These are phyloP conservation scores for Scolopax rusticola DNA, from an alignment of 2,797 vertebrate genomes.

Conservation along the genomic window DNA sequence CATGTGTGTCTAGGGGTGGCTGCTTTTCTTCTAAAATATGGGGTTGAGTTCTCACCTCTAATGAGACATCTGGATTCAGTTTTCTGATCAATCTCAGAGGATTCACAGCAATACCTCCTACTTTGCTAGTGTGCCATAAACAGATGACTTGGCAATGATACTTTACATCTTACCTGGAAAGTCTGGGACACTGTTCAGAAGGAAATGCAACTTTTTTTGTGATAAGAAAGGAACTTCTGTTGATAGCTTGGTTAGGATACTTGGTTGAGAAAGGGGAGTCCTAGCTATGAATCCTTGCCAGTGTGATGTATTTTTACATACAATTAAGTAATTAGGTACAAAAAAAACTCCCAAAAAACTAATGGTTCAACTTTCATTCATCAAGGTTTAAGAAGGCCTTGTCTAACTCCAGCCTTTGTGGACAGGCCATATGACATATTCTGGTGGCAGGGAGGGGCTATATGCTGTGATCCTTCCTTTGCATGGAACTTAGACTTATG, in stretches of 20 bases:
- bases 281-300: background rate
- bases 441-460: background rate
- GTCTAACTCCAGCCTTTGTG: background rate
- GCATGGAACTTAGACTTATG: background rate
- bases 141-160: background rate
- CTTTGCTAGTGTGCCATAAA: background rate
- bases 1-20: background rate
- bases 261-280: background rate
- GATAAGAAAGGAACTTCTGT: background rate
- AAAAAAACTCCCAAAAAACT: background rate
- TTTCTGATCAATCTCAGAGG: background rate
- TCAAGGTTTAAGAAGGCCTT: background rate
- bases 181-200: background rate
- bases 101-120: background rate
- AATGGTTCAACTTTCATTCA: background rate
- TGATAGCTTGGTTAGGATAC: background rate
- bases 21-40: background rate
- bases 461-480: background rate
- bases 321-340: background rate
- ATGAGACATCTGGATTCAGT: background rate
- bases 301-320: background rate
- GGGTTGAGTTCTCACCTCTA: background rate
- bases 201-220: background rate
- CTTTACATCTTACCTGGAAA: background rate
- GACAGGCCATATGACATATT: background rate